A percentile compares a stretch with the other conserved stretches of the same genome.
These are phyloP conservation scores for Enteromius treurensis DNA, from an alignment of 2,797 vertebrate species.

Conservation along the genomic window DNA sequence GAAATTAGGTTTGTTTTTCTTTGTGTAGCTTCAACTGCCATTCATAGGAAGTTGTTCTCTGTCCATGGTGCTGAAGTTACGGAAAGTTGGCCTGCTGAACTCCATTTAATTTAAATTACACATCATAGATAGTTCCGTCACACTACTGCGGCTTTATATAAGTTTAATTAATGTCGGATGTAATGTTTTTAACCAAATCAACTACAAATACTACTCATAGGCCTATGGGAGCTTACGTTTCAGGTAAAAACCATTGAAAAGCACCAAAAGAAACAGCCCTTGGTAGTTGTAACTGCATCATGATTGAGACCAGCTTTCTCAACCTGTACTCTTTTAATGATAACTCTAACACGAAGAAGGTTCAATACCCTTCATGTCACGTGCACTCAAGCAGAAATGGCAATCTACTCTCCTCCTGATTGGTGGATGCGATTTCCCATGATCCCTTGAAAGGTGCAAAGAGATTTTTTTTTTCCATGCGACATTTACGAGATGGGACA, in stretches of 20 bases:
- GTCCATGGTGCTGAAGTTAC: slow-evolving; percentile 54
- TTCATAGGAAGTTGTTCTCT: slow-evolving; percentile 5
- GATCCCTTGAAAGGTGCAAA: slow-evolving; percentile 26
- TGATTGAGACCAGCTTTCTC: neutral
- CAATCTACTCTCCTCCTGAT: slow-evolving; percentile 15
- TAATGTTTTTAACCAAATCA: neutral
- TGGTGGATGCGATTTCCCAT: slow-evolving; percentile 35
- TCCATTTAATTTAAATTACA: neutral
- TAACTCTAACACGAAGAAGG: neutral
- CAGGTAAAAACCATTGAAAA: neutral
- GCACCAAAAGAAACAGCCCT: neutral
- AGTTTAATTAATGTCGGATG: neutral
- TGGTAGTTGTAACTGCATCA: neutral
- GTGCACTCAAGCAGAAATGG: neutral
- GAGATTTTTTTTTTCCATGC: neutral
- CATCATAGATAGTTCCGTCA: neutral
- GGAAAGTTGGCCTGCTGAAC: slow-evolving; percentile 24
- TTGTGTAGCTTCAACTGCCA: neutral
- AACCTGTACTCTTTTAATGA: neutral
- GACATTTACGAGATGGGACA: slow-evolving; percentile 11
- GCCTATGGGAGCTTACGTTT: neutral
- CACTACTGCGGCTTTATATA: neutral
- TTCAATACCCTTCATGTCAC: neutral
- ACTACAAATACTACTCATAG: neutral
- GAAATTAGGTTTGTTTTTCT: neutral